Conservation (phyloP, 2,797 vertebrate genomes). For the Acridotheres tristis region DNA sequence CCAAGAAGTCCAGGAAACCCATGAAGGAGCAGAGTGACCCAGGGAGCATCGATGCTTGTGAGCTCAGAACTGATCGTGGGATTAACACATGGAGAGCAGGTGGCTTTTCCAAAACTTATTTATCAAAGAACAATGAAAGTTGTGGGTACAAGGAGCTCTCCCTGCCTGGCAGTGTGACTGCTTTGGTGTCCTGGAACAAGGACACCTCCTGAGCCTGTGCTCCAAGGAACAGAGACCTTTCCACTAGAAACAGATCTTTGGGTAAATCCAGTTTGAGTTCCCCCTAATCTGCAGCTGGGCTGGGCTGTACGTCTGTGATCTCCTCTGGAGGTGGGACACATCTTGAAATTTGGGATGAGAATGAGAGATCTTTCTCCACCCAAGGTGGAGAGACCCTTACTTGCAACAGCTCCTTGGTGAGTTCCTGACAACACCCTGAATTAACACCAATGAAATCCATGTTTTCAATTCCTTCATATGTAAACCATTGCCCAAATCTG, state of each 20-base stretch:
- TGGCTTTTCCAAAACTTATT: not conserved
- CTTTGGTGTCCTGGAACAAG: not conserved
- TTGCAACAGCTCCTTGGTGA: accelerated
- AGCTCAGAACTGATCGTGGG: not conserved
- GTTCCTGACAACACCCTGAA: not conserved
- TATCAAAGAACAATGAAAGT: not conserved
- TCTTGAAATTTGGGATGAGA: not conserved
- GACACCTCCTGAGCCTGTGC: not conserved
- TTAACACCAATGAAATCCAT: not conserved
- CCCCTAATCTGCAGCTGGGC: not conserved
- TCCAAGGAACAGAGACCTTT: not conserved
- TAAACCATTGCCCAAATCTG: not conserved
- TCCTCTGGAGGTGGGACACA: not conserved
- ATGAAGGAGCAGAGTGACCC: not conserved
- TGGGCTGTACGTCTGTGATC: not conserved
- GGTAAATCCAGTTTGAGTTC: not conserved
- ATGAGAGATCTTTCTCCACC: not conserved
- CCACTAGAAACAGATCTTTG: not conserved
- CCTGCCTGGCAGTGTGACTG: not conserved
- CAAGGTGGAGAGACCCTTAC: not conserved
- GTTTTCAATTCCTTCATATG: not conserved
- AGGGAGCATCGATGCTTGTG: not conserved
- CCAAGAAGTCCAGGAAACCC: not conserved
- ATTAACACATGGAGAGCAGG: not conserved
- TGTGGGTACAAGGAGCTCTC: not conserved